A percentile compares a stretch with the other conserved stretches of the same genome.
phyloP scores from a whole-genome alignment of 2,888 invertebrate species.

The Lochmaea crataegi region DNA sequence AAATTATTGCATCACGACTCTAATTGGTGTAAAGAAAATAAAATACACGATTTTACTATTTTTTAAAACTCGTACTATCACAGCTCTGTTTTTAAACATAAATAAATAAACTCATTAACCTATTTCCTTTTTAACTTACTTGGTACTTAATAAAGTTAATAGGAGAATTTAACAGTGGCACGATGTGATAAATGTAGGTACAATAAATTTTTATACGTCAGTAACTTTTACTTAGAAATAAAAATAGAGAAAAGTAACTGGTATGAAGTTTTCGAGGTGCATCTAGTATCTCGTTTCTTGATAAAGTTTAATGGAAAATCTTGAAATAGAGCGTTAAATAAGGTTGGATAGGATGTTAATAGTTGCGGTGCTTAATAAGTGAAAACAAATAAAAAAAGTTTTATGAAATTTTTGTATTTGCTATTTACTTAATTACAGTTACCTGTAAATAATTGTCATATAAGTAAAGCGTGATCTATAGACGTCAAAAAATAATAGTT shows the following conservation, averaged over 20 bases:
- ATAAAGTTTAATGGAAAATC: conserved; percentile 26
- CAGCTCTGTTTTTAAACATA: background rate
- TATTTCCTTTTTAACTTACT: background rate
- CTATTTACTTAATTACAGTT: too few relatives aligned
- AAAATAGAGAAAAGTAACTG: conserved; percentile 17
- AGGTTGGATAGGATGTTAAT: background rate
- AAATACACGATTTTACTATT: too few relatives aligned
- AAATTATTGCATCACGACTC: too few relatives aligned
- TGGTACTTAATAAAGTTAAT: background rate
- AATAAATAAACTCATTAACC: background rate
- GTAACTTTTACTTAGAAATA: conserved; percentile 19
- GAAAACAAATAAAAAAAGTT: background rate
- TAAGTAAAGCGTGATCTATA: too few relatives aligned
- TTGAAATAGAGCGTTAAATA: conserved; percentile 27
- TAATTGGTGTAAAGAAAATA: too few relatives aligned
- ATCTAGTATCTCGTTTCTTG: conserved; percentile 6
- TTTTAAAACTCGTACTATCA: too few relatives aligned
- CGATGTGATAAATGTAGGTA: conserved; percentile 21
- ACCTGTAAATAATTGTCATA: too few relatives aligned
- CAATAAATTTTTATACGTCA: conserved; percentile 20
- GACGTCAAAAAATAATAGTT: too few relatives aligned
- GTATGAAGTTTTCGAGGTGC: conserved; percentile 24
- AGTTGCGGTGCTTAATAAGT: background rate
- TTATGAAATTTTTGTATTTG: too few relatives aligned
- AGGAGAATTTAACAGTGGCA: background rate